Conservation (phyloP, 23 tunicate genomes). For the Trididemnum clinides region DNA sequence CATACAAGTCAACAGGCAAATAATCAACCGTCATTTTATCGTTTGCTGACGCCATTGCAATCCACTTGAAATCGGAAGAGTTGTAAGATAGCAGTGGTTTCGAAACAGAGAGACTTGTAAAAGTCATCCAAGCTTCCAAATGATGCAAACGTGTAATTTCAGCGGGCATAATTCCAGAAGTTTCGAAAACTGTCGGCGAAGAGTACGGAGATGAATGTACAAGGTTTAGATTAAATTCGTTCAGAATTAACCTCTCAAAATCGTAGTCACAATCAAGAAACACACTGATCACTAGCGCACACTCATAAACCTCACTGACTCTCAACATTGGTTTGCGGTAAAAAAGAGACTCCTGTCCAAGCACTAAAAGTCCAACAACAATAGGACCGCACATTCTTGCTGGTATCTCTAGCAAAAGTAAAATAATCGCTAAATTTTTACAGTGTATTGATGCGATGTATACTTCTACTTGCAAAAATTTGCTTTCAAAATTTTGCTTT, state of each 20-base stretch:
- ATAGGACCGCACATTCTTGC: not conserved
- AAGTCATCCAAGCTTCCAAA: not conserved
- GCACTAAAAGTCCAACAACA: not conserved
- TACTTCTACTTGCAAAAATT: too few species aligned
- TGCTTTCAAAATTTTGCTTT: too few species aligned
- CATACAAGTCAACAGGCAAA: not conserved
- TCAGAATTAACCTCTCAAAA: not conserved
- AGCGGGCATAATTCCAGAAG: not conserved
- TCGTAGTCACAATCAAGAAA: conserved; percentile 6
- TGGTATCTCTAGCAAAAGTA: conserved; percentile 22
- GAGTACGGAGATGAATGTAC: not conserved
- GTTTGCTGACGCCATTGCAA: not conserved
- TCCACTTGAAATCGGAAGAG: not conserved
- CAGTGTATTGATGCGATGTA: too few species aligned
- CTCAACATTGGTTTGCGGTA: not conserved
- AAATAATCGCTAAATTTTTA: too few species aligned
- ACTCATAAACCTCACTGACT: not conserved
- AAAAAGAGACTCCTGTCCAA: not conserved
- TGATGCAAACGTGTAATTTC: not conserved
- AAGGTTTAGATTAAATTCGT: not conserved
- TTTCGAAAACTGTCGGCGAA: not conserved
- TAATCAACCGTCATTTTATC: not conserved
- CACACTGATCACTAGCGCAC: not conserved
- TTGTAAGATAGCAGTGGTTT: not conserved
- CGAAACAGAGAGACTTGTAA: not conserved